A percentile compares a stretch with the other conserved stretches of the same genome.
Conservation (phyloP, 1,140 invertebrate species). For the Ips nitidus region DNA sequence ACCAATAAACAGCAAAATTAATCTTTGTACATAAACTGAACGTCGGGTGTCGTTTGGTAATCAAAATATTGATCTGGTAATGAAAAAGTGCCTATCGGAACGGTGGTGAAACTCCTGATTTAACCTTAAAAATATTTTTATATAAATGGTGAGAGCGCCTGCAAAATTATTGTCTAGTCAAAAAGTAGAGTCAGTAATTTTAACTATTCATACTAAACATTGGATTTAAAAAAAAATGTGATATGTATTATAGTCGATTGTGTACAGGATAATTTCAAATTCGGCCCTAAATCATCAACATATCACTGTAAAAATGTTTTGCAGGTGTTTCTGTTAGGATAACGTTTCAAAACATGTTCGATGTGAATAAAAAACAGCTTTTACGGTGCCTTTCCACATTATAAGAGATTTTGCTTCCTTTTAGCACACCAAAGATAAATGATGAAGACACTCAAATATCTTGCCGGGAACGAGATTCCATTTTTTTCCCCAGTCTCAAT, state of each 20-base stretch:
- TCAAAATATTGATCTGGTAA: no score
- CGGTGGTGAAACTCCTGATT: slow-evolving; percentile 3
- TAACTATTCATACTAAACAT: no score
- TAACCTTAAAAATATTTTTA: neutral
- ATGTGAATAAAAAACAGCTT: no score
- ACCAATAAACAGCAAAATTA: no score
- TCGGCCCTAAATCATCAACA: slow-evolving; percentile 8
- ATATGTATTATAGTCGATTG: neutral
- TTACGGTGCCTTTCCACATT: no score
- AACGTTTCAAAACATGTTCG: neutral
- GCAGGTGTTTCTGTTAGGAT: slow-evolving; percentile 11
- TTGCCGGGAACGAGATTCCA: neutral
- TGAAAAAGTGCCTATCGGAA: neutral
- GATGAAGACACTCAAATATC: no score
- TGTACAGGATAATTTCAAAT: slow-evolving; percentile 26
- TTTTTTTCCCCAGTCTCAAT: neutral
- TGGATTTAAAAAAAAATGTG: no score
- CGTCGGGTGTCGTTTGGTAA: no score
- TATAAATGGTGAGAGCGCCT: neutral
- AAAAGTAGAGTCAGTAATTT: neutral
- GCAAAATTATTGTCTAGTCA: slow-evolving; percentile 1
- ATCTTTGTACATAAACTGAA: no score
- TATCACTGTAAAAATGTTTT: slow-evolving; percentile 23
- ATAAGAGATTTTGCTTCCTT: no score
- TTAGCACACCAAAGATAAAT: no score